A percentile compares a stretch with the other conserved stretches of the same genome.
phyloP scores from a whole-genome alignment of 1,140 invertebrate genomes.

The Octopus sinensis region DNA sequence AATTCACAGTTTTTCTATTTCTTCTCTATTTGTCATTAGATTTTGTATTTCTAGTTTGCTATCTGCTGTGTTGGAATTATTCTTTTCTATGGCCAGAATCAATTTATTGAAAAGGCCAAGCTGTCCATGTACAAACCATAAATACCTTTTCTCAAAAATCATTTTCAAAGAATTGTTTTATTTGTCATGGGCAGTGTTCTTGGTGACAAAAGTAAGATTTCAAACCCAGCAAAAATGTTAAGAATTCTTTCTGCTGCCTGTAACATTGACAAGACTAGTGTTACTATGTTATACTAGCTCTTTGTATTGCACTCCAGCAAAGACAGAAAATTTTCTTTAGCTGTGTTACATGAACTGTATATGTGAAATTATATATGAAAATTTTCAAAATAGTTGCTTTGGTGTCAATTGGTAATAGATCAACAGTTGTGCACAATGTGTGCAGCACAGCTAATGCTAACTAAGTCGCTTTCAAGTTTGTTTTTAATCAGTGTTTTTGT shows the following conservation, averaged over 20 bases:
- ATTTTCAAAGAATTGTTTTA: constrained; percentile 6
- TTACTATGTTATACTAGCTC: background rate
- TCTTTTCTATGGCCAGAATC: background rate
- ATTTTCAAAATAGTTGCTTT: background rate
- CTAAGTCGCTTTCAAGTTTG: background rate
- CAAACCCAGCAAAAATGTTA: background rate
- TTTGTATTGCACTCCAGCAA: constrained; percentile 5
- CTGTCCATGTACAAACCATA: background rate
- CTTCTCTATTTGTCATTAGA: constrained; percentile 2
- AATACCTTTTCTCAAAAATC: background rate
- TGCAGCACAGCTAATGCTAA: constrained; percentile 4
- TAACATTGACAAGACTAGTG: constrained; percentile 8
- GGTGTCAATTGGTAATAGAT: background rate
- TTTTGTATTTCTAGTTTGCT: constrained; percentile 6
- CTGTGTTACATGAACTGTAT: constrained; percentile 1
- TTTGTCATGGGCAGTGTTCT: background rate
- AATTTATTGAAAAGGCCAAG: background rate
- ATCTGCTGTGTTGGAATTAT: background rate
- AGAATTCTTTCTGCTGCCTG: background rate
- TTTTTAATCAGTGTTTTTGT: background rate
- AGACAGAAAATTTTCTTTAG: background rate
- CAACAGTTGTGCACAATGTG: constrained; percentile 7
- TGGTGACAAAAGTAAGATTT: background rate
- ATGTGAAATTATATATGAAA: background rate
- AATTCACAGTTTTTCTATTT: constrained; percentile 6